These are phyloP conservation scores for Nasonia oneida DNA, from an alignment of 2,888 invertebrate species.

Conservation along the genomic window DNA sequence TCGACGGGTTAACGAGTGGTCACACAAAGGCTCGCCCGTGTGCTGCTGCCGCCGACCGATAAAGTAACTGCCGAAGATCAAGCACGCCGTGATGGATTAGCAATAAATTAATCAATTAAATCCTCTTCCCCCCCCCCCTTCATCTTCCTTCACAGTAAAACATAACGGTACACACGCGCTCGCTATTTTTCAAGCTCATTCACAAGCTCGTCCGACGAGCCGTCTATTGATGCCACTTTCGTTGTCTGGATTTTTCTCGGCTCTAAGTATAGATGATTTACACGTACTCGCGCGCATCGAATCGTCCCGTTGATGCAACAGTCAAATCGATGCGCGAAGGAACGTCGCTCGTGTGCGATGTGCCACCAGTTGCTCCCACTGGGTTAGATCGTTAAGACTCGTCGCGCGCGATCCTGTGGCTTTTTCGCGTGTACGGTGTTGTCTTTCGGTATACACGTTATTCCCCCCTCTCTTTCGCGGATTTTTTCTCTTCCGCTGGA, in stretches of 20 bases:
- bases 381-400: conserved; percentile 43
- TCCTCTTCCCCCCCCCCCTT: not conserved
- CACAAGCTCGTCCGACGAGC: too few species aligned
- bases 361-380: conserved; percentile 56
- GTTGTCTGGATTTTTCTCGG: not conserved
- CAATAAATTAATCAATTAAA: conserved; percentile 55
- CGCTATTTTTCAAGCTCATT: not conserved
- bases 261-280: too few species aligned
- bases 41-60: not conserved
- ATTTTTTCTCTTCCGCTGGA: not conserved
- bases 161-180: not conserved
- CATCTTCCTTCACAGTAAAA: too few species aligned
- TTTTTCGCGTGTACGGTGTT: not conserved
- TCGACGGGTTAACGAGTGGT: conserved; percentile 17
- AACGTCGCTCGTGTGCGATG: conserved; percentile 35
- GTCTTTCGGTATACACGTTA: not conserved
- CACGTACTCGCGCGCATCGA: not conserved
- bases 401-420: not conserved
- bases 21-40: not conserved
- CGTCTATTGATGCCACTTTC: not conserved
- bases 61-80: conserved; percentile 26
- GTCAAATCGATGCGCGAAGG: conserved; percentile 42
- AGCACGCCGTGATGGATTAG: conserved; percentile 20
- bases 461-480: not conserved
- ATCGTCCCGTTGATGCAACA: conserved; percentile 14